Evolutionary conservation across 2,888 invertebrate genomes (phyloP).

Genomic region (Thereva unica): DNA sequence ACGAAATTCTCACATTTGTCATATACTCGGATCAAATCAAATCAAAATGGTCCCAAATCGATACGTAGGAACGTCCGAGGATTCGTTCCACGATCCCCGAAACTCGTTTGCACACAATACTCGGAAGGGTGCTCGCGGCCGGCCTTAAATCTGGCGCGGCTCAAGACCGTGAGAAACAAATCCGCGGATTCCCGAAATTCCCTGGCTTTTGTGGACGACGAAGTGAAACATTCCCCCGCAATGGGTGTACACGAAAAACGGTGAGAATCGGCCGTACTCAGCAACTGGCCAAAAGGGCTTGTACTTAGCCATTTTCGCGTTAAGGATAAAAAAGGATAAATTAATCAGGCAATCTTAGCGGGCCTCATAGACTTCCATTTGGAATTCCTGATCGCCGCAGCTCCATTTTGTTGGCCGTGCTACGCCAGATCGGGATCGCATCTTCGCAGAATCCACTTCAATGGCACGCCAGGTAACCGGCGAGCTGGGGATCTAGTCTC

Average conservation of each 20-base stretch:
- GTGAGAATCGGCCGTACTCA: neutral
- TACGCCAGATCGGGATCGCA: no score
- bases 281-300: no score
- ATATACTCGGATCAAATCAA: constrained; percentile 7
- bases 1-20: neutral
- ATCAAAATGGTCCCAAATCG: constrained; percentile 18
- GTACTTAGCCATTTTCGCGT: no score
- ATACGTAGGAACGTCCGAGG: neutral
- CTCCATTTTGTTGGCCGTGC: no score
- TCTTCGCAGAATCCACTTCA: no score
- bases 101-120: constrained; percentile 31
- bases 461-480: no score
- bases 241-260: no score
- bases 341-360: no score
- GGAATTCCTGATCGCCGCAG: constrained; percentile 4
- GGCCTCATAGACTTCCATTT: no score
- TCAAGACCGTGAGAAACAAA: constrained; percentile 30
- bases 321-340: no score
- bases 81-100: constrained; percentile 5
- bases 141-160: constrained; percentile 8
- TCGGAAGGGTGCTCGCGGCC: constrained; percentile 4
- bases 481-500: neutral
- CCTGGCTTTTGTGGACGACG: neutral
- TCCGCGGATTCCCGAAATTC: constrained; percentile 29
- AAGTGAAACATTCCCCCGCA: neutral